Base-by-base conservation (phyloP, 2,888 invertebrate species). In the Gasteruption jaculator region DNA sequence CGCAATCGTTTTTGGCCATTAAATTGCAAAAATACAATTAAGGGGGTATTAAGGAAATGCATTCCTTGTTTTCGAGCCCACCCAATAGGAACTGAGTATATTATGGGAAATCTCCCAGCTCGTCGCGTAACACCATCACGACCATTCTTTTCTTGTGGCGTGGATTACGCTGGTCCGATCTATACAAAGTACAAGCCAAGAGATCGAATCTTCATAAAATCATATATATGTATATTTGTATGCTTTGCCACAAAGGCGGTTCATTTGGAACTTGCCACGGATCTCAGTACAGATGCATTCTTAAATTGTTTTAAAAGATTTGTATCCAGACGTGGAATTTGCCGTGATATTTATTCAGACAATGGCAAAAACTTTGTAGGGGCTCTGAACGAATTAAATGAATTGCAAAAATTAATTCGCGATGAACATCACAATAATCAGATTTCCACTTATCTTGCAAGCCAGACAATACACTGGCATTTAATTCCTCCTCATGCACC, bases 401-500 rank as follows among this genome's bases (percentile, higher is more conserved):
- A 36, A 15, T n/a, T 36, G 5, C 7, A 25, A 7, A 8, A 6
- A 2, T n/a, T 26, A 3, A 12, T 36, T 11, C 19, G 15, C 7
- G 4, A 24, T 12, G 5, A 14, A 5, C 11, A 26, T 14, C n/a
- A n/a, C n/a, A n/a, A n/a, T 24, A 24, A 24, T n/a, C 7, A 24
- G n/a, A 2, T 36, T 10, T 36, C 18, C 18, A 36, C 24, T 10
- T 3, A 16, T 30, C 29, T 31, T 20, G 38, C 31, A 10, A 24
- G n/a, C 12, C 38, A 12, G 19, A 24, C 16, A 7, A 24, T 34
- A 12, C n/a, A 16, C 11, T 33, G 57, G 56, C 39, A 54, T 12
- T 60, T 57, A 38, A 55, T 48, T 22, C 53, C 55, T 3, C 49
- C 55, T 3, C 25, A 29, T 18, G 43, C 52, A n/a, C 55, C 54